Evolutionary conservation across 2,888 invertebrate species (phyloP).

Genomic region (Chrysomela aeneicollis): DNA sequence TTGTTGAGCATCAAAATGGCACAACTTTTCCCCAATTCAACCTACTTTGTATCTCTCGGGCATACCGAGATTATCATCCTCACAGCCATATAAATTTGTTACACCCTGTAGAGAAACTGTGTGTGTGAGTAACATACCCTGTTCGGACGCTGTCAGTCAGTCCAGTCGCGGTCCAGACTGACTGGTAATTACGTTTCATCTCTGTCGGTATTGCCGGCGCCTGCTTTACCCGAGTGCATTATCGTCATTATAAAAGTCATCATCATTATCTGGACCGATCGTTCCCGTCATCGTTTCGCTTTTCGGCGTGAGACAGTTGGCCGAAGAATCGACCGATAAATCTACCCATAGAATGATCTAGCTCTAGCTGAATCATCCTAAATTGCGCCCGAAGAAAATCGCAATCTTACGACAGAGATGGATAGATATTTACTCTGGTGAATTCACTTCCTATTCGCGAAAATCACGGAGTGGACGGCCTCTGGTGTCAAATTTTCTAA

Average conservation of each 20-base stretch:
- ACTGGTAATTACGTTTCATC: slow-evolving; percentile 58
- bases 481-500: too few species aligned
- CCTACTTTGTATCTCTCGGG: too few species aligned
- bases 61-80: slow-evolving; percentile 4
- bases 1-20: too few species aligned
- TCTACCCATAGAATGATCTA: not conserved
- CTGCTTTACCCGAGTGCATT: slow-evolving; percentile 58
- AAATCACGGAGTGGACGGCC: too few species aligned
- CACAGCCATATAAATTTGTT: too few species aligned
- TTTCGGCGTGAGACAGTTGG: not conserved
- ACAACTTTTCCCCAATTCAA: too few species aligned
- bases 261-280: slow-evolving; percentile 60
- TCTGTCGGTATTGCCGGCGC: slow-evolving; percentile 59
- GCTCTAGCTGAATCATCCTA: not conserved
- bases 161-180: slow-evolving; percentile 51
- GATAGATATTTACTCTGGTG: too few species aligned
- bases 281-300: slow-evolving; percentile 48
- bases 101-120: too few species aligned
- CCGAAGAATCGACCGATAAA: not conserved
- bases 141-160: slow-evolving; percentile 52
- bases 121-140: not conserved
- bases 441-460: too few species aligned
- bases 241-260: slow-evolving; percentile 62
- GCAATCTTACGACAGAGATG: too few species aligned
- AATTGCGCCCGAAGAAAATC: too few species aligned